Base-by-base conservation (phyloP, 2,888 invertebrate species). In the Drosophila seclusa region DNA sequence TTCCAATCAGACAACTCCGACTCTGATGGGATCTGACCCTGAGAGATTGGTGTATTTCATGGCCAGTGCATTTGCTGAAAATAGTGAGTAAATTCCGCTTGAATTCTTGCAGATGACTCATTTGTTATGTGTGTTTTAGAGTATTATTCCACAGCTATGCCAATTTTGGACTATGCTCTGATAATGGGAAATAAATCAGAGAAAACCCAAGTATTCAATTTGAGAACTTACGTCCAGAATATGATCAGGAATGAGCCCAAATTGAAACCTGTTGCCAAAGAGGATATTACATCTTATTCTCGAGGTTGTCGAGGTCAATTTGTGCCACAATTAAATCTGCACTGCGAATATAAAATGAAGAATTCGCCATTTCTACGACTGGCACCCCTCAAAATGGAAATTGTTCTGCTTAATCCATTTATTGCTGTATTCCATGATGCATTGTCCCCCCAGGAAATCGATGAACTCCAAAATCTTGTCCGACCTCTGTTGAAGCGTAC, bases 381-480 rank as follows among this genome's bases (percentile, higher is more conserved):
- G 24, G 92, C 92, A 0, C 92, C 91, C 0, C 18, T 92, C 0
- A 92, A 92, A 80, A 82, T 90, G 86, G 92, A 92, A 58, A 42
- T 84, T 3, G 34, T 90, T 5, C 49, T 68, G 0, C 31, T 86
- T 2, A 77, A 91, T 36, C 92, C 92, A 0, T 87, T 85, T 7
- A 77, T 92, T 68, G 82, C 88, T 0, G 16, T 91, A 0, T 92
- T 75, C 42, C 91, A 92, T 63, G 90, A 92, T 48, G 84, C 89
- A 0, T 54, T 92, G 1, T 80, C 81, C 0, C 73, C 83, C 34
- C 3, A 10, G 7, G 92, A 92, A 77, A 91, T 92, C 0, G 52
- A 57, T 2, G 66, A 76, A 2, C 71, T 92, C 0, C 78, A 90
- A 52, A 18, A 64, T 0, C 57, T 87, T 61, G 86, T 90, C 0